A percentile compares a stretch with the other conserved stretches of the same genome.
These are phyloP conservation scores for Catostylus mosaicus DNA, from an alignment of 30 jellyfish, hydroid and myxozoan species.

Conservation along the genomic window DNA sequence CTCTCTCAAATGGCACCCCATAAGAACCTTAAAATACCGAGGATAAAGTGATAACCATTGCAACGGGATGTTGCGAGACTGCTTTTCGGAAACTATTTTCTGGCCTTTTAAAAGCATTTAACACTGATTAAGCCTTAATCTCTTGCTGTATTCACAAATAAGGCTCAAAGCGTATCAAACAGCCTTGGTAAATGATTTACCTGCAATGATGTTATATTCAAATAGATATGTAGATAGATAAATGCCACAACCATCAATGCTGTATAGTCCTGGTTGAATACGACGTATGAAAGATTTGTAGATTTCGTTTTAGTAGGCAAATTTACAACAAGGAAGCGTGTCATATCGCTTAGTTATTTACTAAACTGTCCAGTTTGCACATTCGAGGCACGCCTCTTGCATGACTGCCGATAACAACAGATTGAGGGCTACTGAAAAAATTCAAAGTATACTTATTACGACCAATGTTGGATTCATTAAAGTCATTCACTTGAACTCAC, in stretches of 20 bases:
- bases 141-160: not conserved
- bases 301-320: not conserved
- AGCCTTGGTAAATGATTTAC: not conserved
- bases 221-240: not conserved
- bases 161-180: not conserved
- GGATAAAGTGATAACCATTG: too few species aligned
- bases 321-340: too few species aligned
- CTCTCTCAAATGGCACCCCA: too few species aligned
- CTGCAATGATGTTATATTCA: not conserved
- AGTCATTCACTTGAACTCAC: not conserved
- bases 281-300: not conserved
- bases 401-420: not conserved
- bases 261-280: not conserved
- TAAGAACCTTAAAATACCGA: too few species aligned
- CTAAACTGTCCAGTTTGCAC: not conserved
- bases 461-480: constrained; percentile 4
- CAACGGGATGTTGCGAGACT: too few species aligned
- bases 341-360: not conserved
- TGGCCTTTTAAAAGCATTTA: too few species aligned
- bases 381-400: not conserved
- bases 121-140: too few species aligned
- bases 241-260: not conserved
- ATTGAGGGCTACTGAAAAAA: not conserved
- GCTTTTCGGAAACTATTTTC: too few species aligned
- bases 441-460: not conserved